Conservation (phyloP, 1,140 invertebrate genomes). For the Odontomachus brunneus region DNA sequence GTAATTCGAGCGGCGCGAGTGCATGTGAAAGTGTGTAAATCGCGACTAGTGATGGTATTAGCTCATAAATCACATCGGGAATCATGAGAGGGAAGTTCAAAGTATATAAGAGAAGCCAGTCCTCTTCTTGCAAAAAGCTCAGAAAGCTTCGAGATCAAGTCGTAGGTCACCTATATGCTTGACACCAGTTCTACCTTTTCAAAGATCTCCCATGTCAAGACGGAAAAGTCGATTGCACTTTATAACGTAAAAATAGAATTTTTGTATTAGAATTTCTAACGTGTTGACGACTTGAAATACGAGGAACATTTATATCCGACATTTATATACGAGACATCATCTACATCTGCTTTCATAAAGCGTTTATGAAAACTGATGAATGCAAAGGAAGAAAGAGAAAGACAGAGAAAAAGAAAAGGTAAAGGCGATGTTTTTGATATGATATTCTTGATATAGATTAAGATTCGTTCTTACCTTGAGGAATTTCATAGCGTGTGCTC, state of each 20-base stretch:
- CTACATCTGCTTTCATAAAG: background rate
- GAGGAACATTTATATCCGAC: background rate
- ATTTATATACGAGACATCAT: background rate
- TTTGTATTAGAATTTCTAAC: background rate
- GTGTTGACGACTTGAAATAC: background rate
- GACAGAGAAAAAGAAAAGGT: too few species aligned
- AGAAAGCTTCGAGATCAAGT: conserved; percentile 38
- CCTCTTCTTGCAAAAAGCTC: conserved; percentile 8
- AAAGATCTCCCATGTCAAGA: background rate
- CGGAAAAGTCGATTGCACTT: background rate
- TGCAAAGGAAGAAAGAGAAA: too few species aligned
- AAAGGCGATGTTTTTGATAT: too few species aligned
- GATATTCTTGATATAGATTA: too few species aligned
- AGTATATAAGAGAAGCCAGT: conserved; percentile 26
- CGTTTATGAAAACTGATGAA: too few species aligned
- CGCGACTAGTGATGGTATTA: conserved; percentile 13
- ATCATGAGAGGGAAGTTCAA: background rate
- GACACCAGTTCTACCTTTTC: background rate
- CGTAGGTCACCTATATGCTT: conserved; percentile 36
- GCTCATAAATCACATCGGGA: conserved; percentile 42
- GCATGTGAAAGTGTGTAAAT: conserved; percentile 41
- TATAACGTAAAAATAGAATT: background rate
- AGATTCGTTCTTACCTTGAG: background rate
- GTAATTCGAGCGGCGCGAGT: conserved; percentile 22
- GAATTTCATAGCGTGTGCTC: background rate